Evolutionary conservation across 92 coral and sea anemone genomes (phyloP).

Genomic region (Porites cylindrica): DNA sequence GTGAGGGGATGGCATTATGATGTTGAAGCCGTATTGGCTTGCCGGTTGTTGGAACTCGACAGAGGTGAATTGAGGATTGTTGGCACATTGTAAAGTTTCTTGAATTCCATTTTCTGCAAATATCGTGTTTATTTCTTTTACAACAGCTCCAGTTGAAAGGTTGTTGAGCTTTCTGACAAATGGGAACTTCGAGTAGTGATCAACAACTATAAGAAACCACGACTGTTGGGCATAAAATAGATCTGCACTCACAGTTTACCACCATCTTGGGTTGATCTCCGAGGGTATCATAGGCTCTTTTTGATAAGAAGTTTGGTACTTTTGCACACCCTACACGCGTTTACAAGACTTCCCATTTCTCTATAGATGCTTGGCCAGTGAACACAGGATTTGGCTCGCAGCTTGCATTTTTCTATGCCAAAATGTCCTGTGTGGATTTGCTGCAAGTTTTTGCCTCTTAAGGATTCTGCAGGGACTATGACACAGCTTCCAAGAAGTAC

Average conservation of each 20-base stretch:
- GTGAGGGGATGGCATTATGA: slow-evolving; percentile 43
- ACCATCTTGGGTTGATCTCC: slow-evolving; percentile 49
- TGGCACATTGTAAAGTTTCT: slow-evolving; percentile 31
- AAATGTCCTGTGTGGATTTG: slow-evolving; percentile 56
- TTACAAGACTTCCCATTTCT: slow-evolving; percentile 45
- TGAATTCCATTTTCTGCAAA: slow-evolving; percentile 53
- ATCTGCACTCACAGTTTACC: slow-evolving; percentile 51
- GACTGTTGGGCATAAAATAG: slow-evolving; percentile 27
- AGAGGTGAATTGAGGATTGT: slow-evolving; percentile 47
- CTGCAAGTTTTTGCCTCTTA: slow-evolving; percentile 20
- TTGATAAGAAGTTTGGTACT: slow-evolving; percentile 39
- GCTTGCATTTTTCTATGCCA: slow-evolving; percentile 57
- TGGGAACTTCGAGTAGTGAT: slow-evolving; percentile 40
- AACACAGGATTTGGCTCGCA: slow-evolving; percentile 53
- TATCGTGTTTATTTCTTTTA: slow-evolving; percentile 16
- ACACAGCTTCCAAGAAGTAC: slow-evolving; percentile 20
- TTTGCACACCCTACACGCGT: slow-evolving; percentile 34
- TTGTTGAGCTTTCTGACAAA: slow-evolving; percentile 39
- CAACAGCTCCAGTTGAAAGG: slow-evolving; percentile 38
- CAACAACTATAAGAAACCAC: slow-evolving; percentile 38
- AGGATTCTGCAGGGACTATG: slow-evolving; percentile 11
- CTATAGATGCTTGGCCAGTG: slow-evolving; percentile 58
- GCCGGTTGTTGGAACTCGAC: slow-evolving; percentile 47
- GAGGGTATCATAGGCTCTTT: slow-evolving; percentile 64
- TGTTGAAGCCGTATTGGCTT: slow-evolving; percentile 37